These are phyloP conservation scores for Aythya baeri DNA, from an alignment of 2,113 vertebrate species.

Conservation along the genomic window DNA sequence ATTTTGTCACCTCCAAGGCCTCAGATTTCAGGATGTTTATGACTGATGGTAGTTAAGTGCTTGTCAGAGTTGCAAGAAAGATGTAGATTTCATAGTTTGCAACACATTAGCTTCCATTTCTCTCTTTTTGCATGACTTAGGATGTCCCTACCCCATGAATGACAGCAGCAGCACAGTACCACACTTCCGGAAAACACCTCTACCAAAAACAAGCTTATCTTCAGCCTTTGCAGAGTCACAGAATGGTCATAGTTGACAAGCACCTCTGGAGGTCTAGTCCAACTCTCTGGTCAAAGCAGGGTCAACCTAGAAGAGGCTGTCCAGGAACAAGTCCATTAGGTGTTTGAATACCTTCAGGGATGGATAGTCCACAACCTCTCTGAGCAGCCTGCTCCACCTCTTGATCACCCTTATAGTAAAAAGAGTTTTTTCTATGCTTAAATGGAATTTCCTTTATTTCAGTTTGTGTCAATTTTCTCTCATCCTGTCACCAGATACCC, in stretches of 20 bases:
- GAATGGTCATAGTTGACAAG: neutral
- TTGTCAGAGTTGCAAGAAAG: neutral
- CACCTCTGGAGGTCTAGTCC: neutral
- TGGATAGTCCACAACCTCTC: neutral
- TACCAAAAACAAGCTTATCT: neutral
- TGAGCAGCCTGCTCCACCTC: neutral
- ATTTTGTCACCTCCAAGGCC: neutral
- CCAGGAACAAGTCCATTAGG: neutral
- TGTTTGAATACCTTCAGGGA: neutral
- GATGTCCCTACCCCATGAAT: neutral
- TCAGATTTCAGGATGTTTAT: neutral
- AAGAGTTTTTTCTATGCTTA: neutral
- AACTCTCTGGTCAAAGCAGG: neutral
- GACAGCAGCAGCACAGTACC: neutral
- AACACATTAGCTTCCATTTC: neutral
- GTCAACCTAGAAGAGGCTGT: neutral
- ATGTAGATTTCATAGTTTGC: neutral
- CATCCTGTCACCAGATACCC: neutral
- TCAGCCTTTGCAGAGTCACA: neutral
- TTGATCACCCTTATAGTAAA: neutral
- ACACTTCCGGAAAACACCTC: neutral
- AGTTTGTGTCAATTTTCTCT: neutral
- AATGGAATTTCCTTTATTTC: neutral
- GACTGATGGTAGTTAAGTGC: neutral
- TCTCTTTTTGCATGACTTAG: neutral